Percentiles rank a stretch among this genome's conserved stretches.
These are phyloP conservation scores for Sebastes diploproa DNA, from an alignment of 2,797 vertebrate species.

Conservation along the genomic window DNA sequence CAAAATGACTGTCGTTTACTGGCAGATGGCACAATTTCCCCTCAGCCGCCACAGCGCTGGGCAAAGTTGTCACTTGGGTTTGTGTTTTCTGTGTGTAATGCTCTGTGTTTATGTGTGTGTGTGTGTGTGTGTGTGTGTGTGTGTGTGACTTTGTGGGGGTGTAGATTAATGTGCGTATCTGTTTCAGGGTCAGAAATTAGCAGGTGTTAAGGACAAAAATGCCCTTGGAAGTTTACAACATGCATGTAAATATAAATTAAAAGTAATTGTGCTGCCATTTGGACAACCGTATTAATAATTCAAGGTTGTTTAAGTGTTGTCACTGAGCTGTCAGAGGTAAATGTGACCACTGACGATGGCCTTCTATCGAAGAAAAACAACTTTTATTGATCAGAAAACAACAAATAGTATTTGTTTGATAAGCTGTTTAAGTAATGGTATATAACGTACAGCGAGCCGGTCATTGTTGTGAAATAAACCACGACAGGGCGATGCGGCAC, in stretches of 20 bases:
- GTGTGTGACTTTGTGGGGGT: neutral
- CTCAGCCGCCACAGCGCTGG: constrained; percentile 38
- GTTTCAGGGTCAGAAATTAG: constrained; percentile 34
- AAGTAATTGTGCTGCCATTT: neutral
- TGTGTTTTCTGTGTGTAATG: constrained; percentile 8
- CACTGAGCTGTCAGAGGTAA: neutral
- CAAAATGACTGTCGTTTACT: constrained; percentile 67
- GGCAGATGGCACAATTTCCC: constrained; percentile 72
- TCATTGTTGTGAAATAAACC: too few relatives aligned
- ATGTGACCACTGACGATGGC: neutral
- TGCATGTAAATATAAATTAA: neutral
- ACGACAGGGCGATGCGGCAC: too few relatives aligned
- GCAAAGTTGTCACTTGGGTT: constrained; percentile 37
- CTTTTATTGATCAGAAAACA: neutral
- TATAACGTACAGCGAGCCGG: too few relatives aligned
- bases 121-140: neutral
- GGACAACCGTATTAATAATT: neutral
- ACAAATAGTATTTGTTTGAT: too few relatives aligned
- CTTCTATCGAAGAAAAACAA: neutral
- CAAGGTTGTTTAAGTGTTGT: neutral
- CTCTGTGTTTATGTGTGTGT: neutral
- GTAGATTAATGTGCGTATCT: constrained; percentile 10
- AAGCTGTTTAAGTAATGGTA: neutral
- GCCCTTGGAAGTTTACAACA: constrained; percentile 47
- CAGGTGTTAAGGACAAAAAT: constrained; percentile 18